phyloP scores from a whole-genome alignment of 2,113 vertebrate genomes.

The Rallus limicola region DNA sequence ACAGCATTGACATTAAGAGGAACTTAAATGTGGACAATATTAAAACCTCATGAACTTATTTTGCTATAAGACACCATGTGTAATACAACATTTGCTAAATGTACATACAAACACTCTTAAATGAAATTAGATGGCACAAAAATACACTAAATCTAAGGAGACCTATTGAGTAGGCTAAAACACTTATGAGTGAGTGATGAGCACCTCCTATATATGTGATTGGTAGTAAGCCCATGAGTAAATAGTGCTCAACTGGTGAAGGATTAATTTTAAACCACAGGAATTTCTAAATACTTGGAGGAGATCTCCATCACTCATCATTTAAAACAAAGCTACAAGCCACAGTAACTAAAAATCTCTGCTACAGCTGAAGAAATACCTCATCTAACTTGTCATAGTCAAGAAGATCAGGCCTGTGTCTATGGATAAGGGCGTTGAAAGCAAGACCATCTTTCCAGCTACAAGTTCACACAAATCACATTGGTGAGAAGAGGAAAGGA shows the following conservation, averaged over 20 bases:
- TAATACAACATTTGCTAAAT: background rate
- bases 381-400: constrained; percentile 66
- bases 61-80: background rate
- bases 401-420: constrained; percentile 69
- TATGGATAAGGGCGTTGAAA: constrained; percentile 70
- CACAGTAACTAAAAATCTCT: constrained; percentile 7
- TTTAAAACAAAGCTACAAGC: constrained; percentile 73
- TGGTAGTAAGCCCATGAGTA: background rate
- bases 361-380: constrained; percentile 48
- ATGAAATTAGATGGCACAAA: background rate
- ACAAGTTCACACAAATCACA: constrained; percentile 45
- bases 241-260: background rate
- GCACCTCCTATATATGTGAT: background rate
- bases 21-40: background rate
- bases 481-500: constrained; percentile 44
- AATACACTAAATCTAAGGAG: background rate
- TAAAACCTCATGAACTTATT: background rate
- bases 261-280: background rate
- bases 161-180: constrained; percentile 1
- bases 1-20: background rate
- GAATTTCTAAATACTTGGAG: background rate
- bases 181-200: constrained; percentile 15
- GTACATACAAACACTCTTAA: background rate
- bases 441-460: constrained; percentile 65
- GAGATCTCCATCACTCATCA: constrained; percentile 53